phyloP scores from a whole-genome alignment of 2,113 vertebrate species.

The Empidonax alnorum region DNA sequence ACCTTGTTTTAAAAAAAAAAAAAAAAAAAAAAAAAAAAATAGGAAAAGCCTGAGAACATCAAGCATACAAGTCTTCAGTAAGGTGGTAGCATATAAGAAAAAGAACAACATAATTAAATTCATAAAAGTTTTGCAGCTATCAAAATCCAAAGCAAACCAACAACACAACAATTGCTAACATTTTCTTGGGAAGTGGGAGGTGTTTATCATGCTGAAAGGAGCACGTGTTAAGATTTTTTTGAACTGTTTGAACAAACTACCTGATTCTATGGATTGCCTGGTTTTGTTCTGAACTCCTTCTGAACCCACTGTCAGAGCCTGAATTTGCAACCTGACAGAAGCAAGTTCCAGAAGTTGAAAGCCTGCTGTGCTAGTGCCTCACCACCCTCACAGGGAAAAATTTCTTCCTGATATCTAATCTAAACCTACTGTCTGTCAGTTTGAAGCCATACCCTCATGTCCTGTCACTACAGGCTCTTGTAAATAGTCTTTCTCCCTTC shows the following conservation, averaged over 20 bases:
- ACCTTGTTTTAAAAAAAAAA: not conserved
- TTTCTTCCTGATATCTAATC: not conserved
- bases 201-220: not conserved
- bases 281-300: not conserved
- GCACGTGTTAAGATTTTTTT: not conserved
- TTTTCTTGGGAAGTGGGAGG: not conserved
- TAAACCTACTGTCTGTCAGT: not conserved
- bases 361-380: not conserved
- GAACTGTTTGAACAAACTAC: not conserved
- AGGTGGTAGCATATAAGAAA: not conserved
- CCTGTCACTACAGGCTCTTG: not conserved
- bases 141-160: not conserved
- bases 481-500: not conserved
- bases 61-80: not conserved
- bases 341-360: not conserved
- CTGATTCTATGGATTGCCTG: not conserved
- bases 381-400: not conserved
- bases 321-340: not conserved
- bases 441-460: not conserved
- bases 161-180: not conserved
- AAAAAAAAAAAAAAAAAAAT: not conserved
- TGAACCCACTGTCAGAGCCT: not conserved
- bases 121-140: not conserved
- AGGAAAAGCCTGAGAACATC: not conserved
- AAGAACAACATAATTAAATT: not conserved